Conservation (phyloP, 1,140 invertebrate species). For the Chironomus tepperi region DNA sequence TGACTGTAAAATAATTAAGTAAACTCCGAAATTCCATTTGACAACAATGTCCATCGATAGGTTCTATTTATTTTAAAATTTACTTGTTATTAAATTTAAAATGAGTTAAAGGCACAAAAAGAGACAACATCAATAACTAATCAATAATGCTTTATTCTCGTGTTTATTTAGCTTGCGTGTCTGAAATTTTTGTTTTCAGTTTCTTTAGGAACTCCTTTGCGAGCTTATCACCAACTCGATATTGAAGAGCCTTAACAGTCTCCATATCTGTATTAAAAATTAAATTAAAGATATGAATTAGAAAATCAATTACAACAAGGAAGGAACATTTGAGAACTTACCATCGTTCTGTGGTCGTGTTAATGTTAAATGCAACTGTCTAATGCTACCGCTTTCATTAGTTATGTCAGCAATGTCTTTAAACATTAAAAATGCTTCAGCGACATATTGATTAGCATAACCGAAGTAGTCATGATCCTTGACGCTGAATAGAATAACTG, state of each 20-base stretch:
- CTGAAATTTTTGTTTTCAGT: conserved; percentile 52
- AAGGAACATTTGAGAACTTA: too few species aligned
- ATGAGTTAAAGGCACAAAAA: conserved; percentile 5
- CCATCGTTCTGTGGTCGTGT: conserved; percentile 66
- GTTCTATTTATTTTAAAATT: background rate
- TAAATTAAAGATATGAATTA: conserved; percentile 20
- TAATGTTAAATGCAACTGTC: conserved; percentile 71
- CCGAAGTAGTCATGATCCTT: conserved; percentile 94
- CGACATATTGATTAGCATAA: conserved; percentile 83
- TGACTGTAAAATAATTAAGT: background rate
- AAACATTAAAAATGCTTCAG: conserved; percentile 81
- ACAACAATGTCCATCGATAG: background rate
- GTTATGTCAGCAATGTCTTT: conserved; percentile 55
- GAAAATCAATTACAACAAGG: conserved; percentile 25
- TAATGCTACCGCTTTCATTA: conserved; percentile 51
- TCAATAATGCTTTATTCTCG: background rate
- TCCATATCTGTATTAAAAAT: conserved; percentile 56
- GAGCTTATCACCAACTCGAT: conserved; percentile 78
- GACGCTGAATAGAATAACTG: conserved; percentile 74
- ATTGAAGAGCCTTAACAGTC: conserved; percentile 67
- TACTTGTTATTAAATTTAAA: background rate
- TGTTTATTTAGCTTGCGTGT: conserved; percentile 3
- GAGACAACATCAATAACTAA: background rate
- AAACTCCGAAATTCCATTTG: background rate
- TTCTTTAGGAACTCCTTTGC: conserved; percentile 86